Evolutionary conservation across 2,113 vertebrate genomes (phyloP).

Genomic region (Pogona vitticeps): DNA sequence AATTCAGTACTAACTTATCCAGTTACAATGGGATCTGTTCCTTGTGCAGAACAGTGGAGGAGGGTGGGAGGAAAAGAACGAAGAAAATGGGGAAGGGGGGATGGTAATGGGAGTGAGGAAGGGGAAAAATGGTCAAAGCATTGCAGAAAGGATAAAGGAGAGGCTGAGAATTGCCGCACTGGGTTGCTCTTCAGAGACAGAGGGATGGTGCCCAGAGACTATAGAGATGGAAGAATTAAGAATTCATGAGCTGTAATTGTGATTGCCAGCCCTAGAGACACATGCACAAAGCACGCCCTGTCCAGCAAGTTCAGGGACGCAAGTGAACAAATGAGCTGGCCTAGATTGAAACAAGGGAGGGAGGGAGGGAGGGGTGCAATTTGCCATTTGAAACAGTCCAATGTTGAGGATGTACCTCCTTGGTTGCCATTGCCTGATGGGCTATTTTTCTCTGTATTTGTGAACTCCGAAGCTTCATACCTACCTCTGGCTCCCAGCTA

Average conservation of each 20-base stretch:
- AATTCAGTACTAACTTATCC: slow-evolving; percentile 10
- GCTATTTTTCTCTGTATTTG: neutral
- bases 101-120: rapidly evolving
- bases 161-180: neutral
- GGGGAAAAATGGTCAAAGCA: neutral
- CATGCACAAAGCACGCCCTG: neutral
- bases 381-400: neutral
- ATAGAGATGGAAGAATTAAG: slow-evolving; percentile 32
- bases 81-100: neutral
- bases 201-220: neutral
- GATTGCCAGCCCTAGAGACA: neutral
- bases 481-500: neutral
- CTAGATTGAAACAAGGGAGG: neutral
- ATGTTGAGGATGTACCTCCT: too few species aligned
- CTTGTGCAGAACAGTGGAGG: neutral
- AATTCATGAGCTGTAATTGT: slow-evolving; percentile 27
- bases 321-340: neutral
- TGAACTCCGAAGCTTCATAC: neutral
- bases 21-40: slow-evolving; percentile 37
- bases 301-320: neutral
- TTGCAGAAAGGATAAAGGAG: neutral
- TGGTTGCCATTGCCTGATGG: neutral
- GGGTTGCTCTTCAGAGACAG: neutral
- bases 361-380: neutral
- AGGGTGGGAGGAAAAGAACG: neutral